phyloP scores from a whole-genome alignment of 1,140 invertebrate genomes.

The Aphelinus certus region DNA sequence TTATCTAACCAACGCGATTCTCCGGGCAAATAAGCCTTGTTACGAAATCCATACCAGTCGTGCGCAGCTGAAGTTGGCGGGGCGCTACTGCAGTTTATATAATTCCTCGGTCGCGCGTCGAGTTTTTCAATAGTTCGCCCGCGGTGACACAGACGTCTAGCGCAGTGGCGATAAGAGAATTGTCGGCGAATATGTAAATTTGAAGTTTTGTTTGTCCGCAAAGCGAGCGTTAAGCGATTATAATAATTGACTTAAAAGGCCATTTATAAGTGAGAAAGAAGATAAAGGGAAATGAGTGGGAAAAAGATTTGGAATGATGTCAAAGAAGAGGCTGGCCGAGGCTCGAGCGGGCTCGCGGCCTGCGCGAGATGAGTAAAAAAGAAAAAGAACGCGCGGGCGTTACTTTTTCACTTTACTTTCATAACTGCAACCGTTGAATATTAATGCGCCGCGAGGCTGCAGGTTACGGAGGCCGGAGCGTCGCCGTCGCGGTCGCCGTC shows the following conservation, averaged over 20 bases:
- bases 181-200: conserved; percentile 21
- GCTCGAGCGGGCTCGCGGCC: not conserved
- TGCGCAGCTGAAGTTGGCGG: no score
- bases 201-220: conserved; percentile 28
- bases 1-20: no score
- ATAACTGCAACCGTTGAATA: conserved; percentile 64
- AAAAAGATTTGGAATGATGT: conserved; percentile 36
- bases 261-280: conserved; percentile 31
- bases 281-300: conserved; percentile 32
- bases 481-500: conserved; percentile 51
- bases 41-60: no score
- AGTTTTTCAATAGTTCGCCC: no score
- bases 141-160: no score
- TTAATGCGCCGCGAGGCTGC: conserved; percentile 50
- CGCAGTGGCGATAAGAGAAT: no score
- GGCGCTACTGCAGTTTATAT: no score
- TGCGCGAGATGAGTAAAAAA: conserved; percentile 29
- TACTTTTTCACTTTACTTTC: conserved; percentile 66
- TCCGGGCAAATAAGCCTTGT: no score
- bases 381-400: conserved; percentile 41
- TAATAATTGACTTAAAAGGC: conserved; percentile 60
- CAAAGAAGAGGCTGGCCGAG: conserved; percentile 21
- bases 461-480: conserved; percentile 41
- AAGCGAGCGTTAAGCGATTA: conserved; percentile 34
- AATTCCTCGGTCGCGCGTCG: no score